Conservation (phyloP, 2,113 vertebrate genomes). For the Illadopsis cleaveri region DNA sequence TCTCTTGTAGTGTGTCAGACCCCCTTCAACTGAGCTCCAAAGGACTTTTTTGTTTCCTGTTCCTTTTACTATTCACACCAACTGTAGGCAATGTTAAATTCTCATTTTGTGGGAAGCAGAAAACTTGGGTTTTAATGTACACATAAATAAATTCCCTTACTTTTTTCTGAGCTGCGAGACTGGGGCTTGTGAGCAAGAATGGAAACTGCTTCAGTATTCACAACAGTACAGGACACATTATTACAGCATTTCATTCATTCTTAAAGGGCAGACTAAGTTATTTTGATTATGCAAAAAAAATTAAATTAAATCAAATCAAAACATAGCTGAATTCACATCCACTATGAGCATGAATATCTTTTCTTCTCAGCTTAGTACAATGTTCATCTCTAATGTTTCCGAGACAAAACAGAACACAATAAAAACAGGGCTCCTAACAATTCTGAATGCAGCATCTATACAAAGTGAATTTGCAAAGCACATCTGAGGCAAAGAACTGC, state of each 20-base stretch:
- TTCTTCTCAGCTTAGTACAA: background rate
- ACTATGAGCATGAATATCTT: background rate
- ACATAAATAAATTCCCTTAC: slow-evolving; percentile 20
- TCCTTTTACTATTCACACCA: slow-evolving; percentile 49
- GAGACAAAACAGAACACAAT: background rate
- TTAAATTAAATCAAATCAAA: slow-evolving; percentile 22
- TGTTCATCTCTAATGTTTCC: background rate
- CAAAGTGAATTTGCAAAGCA: slow-evolving; percentile 16
- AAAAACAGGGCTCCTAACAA: slow-evolving; percentile 3
- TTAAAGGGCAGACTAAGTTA: background rate
- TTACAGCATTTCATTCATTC: background rate
- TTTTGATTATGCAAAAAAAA: background rate
- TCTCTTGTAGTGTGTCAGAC: slow-evolving; percentile 23
- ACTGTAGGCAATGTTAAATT: slow-evolving; percentile 35
- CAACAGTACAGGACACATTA: background rate
- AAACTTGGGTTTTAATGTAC: slow-evolving; percentile 1
- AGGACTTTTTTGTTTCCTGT: slow-evolving; percentile 45
- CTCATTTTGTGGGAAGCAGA: slow-evolving; percentile 11
- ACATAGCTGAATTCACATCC: background rate
- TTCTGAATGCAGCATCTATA: background rate
- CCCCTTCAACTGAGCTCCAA: slow-evolving; percentile 11
- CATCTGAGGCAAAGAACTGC: background rate
- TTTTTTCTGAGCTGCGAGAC: background rate
- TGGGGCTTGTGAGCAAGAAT: background rate
- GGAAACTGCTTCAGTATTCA: background rate